Base-by-base conservation (phyloP, 2,797 vertebrate genomes). In the Tragopan temminckii region DNA sequence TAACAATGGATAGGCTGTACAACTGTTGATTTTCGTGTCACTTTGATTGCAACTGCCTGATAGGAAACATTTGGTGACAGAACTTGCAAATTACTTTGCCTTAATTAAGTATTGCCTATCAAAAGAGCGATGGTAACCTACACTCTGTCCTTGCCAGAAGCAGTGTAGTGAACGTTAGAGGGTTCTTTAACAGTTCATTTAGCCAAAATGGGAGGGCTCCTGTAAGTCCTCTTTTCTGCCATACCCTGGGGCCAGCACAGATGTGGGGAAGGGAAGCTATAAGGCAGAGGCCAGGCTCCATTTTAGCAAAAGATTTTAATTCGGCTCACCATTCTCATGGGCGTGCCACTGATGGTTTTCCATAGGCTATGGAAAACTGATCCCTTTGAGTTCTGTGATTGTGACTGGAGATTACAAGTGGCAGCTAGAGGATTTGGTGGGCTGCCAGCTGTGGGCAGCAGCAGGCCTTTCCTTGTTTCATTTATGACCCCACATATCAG, bases 301-400 rank as follows among this genome's bases (percentile, higher is more conserved):
- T 76, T 89, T 55, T 80, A 48, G 27, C 10, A 70, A 85, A 77
- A 59, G 43, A 55, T 33, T 69, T 72, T 10, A 40, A 10, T 61
- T 69, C 21, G 66, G 31, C 64, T 80, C 20, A 62, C 19, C 25
- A 24, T 9, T 67, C 8, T 74, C 11, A 12, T 0, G 0, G 5
- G 16, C 4, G 0, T 0, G 0, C 33, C 29, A 25, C 10, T 53
- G 53, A 25, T 21, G 33, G 18, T 33, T 55, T 57, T 33, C 19
- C 19, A 57, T 33, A 57, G 36, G 33, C 53, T 64, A 19, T 18
- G 17, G 45, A 64, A 94, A 75, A 68, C 31, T 6, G 17, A 20
- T 63, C 24, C 31, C 24, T 88, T 78, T 53, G 69, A 68, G 11
- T 5, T 0, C 0, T 53, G 7, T 42, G 38, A 35, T 40, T 72